phyloP scores from a whole-genome alignment of 1,140 invertebrate genomes.

The Hycleus cichorii region DNA sequence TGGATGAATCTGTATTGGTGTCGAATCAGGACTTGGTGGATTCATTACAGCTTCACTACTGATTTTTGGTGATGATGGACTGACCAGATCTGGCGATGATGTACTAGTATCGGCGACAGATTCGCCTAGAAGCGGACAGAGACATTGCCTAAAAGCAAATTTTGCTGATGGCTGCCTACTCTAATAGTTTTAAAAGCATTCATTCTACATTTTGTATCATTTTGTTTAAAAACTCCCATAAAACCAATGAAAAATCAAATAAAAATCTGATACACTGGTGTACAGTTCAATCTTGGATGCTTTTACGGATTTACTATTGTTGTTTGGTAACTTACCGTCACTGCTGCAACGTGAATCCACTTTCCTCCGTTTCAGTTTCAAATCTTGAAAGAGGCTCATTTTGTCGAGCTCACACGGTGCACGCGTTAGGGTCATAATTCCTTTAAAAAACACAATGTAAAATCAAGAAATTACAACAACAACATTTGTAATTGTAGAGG shows the following conservation, averaged over 20 bases:
- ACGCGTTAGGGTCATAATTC: slow-evolving; percentile 96
- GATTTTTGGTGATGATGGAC: slow-evolving; percentile 65
- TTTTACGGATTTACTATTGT: no score
- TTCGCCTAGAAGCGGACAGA: slow-evolving; percentile 57
- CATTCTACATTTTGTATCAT: not conserved
- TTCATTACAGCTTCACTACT: slow-evolving; percentile 38
- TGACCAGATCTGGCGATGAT: slow-evolving; percentile 75
- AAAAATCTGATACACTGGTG: no score
- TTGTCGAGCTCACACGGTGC: slow-evolving; percentile 90
- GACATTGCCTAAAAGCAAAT: slow-evolving; percentile 39
- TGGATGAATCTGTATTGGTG: slow-evolving; percentile 26
- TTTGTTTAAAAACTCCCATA: no score
- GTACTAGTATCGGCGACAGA: slow-evolving; percentile 84
- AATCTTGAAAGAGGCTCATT: slow-evolving; percentile 98
- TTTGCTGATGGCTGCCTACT: slow-evolving; percentile 37
- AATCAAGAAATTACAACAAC: no score
- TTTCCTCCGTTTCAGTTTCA: slow-evolving; percentile 95
- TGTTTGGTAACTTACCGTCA: slow-evolving; percentile 63
- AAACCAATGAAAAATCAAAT: no score
- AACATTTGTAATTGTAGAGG: no score
- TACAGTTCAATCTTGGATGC: no score
- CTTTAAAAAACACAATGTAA: slow-evolving; percentile 47
- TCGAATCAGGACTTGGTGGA: slow-evolving; percentile 37
- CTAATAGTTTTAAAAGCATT: slow-evolving; percentile 17
- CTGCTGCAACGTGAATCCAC: slow-evolving; percentile 92